Evolutionary conservation across 1,140 invertebrate genomes (phyloP).

Genomic region (Heliconius hewitsoni): DNA sequence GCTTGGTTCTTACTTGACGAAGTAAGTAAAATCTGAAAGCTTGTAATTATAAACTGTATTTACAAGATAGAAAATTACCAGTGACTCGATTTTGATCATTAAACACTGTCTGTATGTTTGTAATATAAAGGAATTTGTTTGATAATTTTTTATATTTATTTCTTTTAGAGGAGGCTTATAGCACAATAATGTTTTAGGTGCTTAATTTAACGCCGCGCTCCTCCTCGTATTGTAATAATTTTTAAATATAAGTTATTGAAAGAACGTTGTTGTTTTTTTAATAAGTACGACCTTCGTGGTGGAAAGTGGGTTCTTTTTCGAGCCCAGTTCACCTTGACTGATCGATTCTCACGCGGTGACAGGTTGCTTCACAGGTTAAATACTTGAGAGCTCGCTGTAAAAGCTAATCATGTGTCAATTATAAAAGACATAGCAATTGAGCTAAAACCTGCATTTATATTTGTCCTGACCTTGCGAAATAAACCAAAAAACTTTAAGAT

Average conservation of each 20-base stretch:
- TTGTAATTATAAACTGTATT: slow-evolving; percentile 10
- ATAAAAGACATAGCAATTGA: neutral
- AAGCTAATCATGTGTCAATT: slow-evolving; percentile 17
- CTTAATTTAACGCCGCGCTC: slow-evolving; percentile 28
- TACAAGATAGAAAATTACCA: neutral
- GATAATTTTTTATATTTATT: slow-evolving; percentile 32
- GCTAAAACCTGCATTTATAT: neutral
- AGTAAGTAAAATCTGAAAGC: slow-evolving; percentile 25
- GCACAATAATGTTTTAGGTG: slow-evolving; percentile 35
- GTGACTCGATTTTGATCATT: neutral
- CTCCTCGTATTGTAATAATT: slow-evolving; percentile 51
- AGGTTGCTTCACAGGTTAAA: slow-evolving; percentile 44
- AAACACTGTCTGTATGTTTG: neutral
- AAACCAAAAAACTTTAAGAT: neutral
- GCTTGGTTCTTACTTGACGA: slow-evolving; percentile 35
- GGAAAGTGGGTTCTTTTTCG: slow-evolving; percentile 70
- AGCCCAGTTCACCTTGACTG: slow-evolving; percentile 68
- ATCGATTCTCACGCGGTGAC: slow-evolving; percentile 66
- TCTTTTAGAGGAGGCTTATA: slow-evolving; percentile 16
- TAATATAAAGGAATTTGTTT: slow-evolving; percentile 11
- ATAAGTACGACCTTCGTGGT: slow-evolving; percentile 55
- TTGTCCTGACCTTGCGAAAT: neutral
- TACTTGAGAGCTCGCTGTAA: slow-evolving; percentile 10
- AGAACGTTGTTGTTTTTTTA: slow-evolving; percentile 57
- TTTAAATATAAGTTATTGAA: slow-evolving; percentile 70